Conservation (phyloP, 2,797 vertebrate species). For the Rhadinocentrus ornatus region DNA sequence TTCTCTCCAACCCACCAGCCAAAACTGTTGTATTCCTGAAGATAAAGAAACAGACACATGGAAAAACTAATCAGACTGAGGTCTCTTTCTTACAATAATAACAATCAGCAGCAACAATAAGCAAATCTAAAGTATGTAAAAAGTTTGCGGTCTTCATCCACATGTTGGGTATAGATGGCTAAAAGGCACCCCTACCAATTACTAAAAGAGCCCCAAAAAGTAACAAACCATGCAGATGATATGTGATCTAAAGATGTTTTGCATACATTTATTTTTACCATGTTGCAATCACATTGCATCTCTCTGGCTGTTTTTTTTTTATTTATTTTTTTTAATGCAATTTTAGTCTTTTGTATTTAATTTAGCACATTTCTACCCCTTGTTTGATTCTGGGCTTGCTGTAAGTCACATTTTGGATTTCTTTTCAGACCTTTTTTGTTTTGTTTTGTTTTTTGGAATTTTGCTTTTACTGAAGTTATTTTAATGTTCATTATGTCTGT, state of each 20-base stretch:
- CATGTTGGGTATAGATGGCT: neutral
- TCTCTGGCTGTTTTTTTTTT: neutral
- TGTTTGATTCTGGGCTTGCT: neutral
- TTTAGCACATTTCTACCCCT: neutral
- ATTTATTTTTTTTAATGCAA: too few species aligned
- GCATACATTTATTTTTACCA: neutral
- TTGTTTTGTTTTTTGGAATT: neutral
- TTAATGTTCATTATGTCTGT: neutral
- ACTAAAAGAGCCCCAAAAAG: neutral
- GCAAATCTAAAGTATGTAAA: neutral
- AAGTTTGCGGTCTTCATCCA: neutral
- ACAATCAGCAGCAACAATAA: neutral
- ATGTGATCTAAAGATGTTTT: neutral
- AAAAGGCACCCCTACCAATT: neutral
- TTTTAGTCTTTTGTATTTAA: too few species aligned
- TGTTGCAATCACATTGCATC: neutral
- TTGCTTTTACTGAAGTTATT: neutral
- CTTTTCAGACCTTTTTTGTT: neutral
- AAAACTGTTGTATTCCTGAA: slow-evolving; percentile 94
- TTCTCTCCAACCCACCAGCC: slow-evolving; percentile 99
- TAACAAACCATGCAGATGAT: neutral
- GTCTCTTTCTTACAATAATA: neutral
- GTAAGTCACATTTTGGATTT: neutral
- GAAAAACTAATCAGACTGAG: neutral
- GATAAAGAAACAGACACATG: slow-evolving; percentile 40